Base-by-base conservation (phyloP, 2,888 invertebrate genomes). In the Tuberolachnus salignus region DNA sequence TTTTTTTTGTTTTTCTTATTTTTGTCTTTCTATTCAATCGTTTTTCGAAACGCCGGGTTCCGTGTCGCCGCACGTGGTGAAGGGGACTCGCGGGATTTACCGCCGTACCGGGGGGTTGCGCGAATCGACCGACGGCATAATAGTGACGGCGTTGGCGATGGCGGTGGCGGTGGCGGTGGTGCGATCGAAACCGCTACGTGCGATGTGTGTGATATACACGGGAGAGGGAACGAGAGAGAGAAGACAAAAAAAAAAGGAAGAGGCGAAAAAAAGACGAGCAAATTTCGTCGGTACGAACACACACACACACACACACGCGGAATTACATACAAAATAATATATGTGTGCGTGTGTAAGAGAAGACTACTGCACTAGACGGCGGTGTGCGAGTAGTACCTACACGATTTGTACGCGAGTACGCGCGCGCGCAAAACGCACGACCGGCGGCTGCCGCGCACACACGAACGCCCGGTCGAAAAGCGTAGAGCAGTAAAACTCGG, bases 81-180 rank as follows among this genome's bases (percentile, higher is more conserved):
- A n/a, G n/a, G n/a, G 21, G 21, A 6, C 6, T 6, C 49, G 14
- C 59, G 26, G 46, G 44, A 46, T 71, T 57, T 11, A 71, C 57
- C 57, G 44, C 3, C 4, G 46, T 34, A 6, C 46, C 11, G 57
- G 46, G 53, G 57, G 57, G 44, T 55, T 42, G 11, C 55, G 57
- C 21, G 9, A 23, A 59, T 46, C 71, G 71, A 59, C 71, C 34
- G n/a, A n/a, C 71, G 59, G 46, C 64, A 64, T 64, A 19, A 46
- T 2, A 4, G 44, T 51, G 21, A 23, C 44, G 13, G 34, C 34
- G 13, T 4, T 2, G 34, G 11, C 21, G 42, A 21, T 53, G 55
- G 63, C 19, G 63, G 59, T 3, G 51, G 13, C 6, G 34, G 34
- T 34, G 34, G 34, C 34, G 34, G 34, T 6, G 10, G 11, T 1